Evolutionary conservation across 2,113 vertebrate species (phyloP).

Genomic region (Grantiella picta): DNA sequence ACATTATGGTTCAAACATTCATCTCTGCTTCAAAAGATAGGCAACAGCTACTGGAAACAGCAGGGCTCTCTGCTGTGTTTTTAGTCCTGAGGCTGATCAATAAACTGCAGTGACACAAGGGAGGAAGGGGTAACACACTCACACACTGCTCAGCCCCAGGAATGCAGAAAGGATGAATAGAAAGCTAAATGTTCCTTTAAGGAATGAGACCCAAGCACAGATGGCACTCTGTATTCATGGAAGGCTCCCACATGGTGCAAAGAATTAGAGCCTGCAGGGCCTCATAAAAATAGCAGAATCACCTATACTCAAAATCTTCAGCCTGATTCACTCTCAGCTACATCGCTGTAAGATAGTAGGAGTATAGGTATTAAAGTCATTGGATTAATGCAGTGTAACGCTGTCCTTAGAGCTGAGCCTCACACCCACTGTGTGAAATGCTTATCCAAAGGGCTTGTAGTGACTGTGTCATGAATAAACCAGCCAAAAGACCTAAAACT

Average conservation of each 20-base stretch:
- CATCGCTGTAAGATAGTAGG: background rate
- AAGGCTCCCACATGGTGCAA: constrained; percentile 16
- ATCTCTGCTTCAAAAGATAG: constrained; percentile 55
- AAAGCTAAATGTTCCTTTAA: constrained; percentile 35
- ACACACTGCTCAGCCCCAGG: constrained; percentile 15
- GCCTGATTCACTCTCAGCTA: constrained; percentile 34
- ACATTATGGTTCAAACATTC: constrained; percentile 37
- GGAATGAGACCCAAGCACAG: constrained; percentile 26
- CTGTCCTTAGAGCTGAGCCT: background rate
- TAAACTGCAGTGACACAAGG: background rate
- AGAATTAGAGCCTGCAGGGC: constrained; percentile 27
- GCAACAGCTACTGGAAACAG: constrained; percentile 52
- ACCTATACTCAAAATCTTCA: constrained; percentile 30
- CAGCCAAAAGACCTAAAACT: background rate
- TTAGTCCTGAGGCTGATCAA: constrained; percentile 50
- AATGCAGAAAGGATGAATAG: constrained; percentile 18
- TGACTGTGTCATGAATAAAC: background rate
- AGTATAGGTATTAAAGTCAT: constrained; percentile 25
- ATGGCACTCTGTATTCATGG: constrained; percentile 11
- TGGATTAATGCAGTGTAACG: background rate
- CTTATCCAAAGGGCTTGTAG: background rate
- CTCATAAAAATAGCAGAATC: constrained; percentile 43
- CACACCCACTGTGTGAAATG: background rate
- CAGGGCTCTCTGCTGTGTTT: constrained; percentile 19
- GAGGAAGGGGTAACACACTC: background rate